A percentile compares a stretch with the other conserved stretches of the same genome.
Conservation (phyloP, 1,140 invertebrate species). For the Orchestia grillus region DNA sequence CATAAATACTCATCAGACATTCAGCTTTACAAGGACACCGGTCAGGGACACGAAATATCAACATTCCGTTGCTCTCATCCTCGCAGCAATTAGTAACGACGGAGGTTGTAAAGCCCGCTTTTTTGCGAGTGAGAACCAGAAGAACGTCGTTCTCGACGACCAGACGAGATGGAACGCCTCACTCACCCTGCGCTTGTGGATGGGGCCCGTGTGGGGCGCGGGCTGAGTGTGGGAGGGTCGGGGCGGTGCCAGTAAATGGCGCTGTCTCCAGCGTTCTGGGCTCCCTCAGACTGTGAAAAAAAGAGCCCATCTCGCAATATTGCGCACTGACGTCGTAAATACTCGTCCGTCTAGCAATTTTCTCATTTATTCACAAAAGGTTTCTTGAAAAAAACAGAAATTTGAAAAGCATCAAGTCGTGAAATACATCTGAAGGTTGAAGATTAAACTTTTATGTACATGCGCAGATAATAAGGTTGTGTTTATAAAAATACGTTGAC, state of each 20-base stretch:
- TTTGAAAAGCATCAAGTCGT: background rate
- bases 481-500: background rate
- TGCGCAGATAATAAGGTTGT: background rate
- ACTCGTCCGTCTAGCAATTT: background rate
- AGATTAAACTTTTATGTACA: too few species aligned
- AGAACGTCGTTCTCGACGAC: background rate
- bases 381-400: background rate
- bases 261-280: constrained; percentile 22
- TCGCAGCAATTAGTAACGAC: background rate
- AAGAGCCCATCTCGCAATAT: too few species aligned
- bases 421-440: too few species aligned
- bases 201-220: background rate
- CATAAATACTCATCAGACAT: background rate
- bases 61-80: background rate
- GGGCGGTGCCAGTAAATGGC: constrained; percentile 32
- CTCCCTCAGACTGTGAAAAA: constrained; percentile 7
- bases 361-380: background rate
- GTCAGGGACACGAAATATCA: background rate
- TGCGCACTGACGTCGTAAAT: background rate
- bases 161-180: background rate
- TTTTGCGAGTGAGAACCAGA: background rate
- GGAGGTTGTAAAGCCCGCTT: background rate
- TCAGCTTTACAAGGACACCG: background rate
- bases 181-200: background rate
- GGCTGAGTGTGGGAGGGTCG: constrained; percentile 32